phyloP scores from a whole-genome alignment of 1,140 invertebrate species.

The Eueides isabella region DNA sequence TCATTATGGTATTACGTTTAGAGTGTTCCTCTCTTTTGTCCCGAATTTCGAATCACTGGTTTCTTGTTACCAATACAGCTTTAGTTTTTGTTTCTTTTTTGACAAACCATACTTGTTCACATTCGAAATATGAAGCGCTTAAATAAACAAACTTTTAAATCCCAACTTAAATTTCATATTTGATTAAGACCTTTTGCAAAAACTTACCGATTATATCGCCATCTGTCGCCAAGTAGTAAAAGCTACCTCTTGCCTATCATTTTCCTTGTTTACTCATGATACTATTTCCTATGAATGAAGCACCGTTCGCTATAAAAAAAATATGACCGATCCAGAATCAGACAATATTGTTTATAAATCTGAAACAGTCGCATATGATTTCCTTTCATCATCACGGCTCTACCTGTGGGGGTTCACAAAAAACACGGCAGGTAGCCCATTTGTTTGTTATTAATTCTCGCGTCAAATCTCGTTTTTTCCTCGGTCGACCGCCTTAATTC shows the following conservation, averaged over 20 bases:
- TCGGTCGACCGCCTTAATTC: slow-evolving; percentile 75
- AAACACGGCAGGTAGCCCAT: slow-evolving; percentile 81
- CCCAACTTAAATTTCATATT: slow-evolving; percentile 48
- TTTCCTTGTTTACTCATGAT: slow-evolving; percentile 55
- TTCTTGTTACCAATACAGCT: slow-evolving; percentile 76
- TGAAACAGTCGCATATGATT: slow-evolving; percentile 76
- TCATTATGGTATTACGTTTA: slow-evolving; percentile 81
- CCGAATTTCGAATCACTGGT: slow-evolving; percentile 70
- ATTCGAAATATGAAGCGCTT: slow-evolving; percentile 60
- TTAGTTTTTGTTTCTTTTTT: slow-evolving; percentile 67
- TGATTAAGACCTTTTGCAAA: slow-evolving; percentile 45
- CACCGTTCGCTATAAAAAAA: slow-evolving; percentile 63
- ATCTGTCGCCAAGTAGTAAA: slow-evolving; percentile 70
- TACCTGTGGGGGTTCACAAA: slow-evolving; percentile 79
- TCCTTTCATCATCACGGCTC: slow-evolving; percentile 71
- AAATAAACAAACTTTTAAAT: slow-evolving; percentile 41
- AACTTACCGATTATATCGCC: slow-evolving; percentile 49
- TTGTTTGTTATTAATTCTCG: slow-evolving; percentile 82
- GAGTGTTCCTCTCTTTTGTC: slow-evolving; percentile 80
- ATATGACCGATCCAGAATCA: slow-evolving; percentile 74
- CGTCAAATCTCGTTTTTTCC: slow-evolving; percentile 73
- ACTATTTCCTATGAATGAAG: slow-evolving; percentile 68
- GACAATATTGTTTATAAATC: slow-evolving; percentile 73
- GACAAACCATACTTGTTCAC: slow-evolving; percentile 55
- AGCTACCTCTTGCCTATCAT: slow-evolving; percentile 45